Evolutionary conservation across 2,888 invertebrate species (phyloP).

Genomic region (Andrena haemorrhoa): DNA sequence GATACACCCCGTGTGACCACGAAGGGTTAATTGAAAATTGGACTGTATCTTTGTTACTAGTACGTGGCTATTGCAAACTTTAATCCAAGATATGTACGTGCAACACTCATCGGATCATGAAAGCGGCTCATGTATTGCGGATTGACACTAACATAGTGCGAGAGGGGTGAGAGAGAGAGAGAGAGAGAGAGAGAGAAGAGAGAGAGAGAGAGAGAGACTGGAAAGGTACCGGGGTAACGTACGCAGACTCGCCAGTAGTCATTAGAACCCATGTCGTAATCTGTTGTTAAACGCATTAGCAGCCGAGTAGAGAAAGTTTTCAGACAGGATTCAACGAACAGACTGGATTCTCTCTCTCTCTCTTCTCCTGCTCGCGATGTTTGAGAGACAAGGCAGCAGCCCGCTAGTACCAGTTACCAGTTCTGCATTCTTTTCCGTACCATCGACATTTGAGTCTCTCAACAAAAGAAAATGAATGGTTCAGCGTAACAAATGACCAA

Average conservation of each 20-base stretch:
- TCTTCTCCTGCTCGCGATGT: constrained; percentile 18
- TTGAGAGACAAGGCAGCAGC: constrained; percentile 15
- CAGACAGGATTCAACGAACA: constrained; percentile 57
- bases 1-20: too few species aligned
- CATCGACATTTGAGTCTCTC: constrained; percentile 25
- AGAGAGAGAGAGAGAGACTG: constrained; percentile 11
- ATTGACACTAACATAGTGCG: constrained; percentile 9
- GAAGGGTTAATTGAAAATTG: too few species aligned
- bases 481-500: constrained; percentile 5
- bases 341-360: constrained; percentile 49
- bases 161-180: background rate
- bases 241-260: constrained; percentile 54
- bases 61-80: too few species aligned
- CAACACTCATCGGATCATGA: constrained; percentile 17
- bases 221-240: constrained; percentile 45
- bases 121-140: constrained; percentile 26
- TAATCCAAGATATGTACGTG: background rate
- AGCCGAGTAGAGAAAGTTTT: constrained; percentile 69
- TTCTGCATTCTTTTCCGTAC: constrained; percentile 28
- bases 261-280: constrained; percentile 66
- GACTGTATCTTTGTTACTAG: too few species aligned
- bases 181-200: background rate
- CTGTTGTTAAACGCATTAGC: constrained; percentile 67
- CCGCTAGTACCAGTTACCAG: constrained; percentile 3
- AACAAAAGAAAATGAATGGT: constrained; percentile 15